These are phyloP conservation scores for Dendrocopos noguchii DNA, from an alignment of 2,113 vertebrate species.

Conservation along the genomic window DNA sequence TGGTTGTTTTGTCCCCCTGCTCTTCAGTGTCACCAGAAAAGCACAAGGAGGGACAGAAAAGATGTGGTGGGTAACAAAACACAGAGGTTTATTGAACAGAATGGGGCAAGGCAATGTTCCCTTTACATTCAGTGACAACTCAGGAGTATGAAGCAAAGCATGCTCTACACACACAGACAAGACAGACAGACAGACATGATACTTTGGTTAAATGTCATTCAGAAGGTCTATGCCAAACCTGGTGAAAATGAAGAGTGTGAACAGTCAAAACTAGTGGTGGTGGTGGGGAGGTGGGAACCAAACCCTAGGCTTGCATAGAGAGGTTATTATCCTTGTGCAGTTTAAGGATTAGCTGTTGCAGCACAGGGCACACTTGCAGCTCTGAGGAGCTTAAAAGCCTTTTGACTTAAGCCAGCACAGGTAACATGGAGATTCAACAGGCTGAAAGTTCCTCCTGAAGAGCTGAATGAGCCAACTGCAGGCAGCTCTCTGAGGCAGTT, in stretches of 20 bases:
- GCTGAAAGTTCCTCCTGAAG: constrained; percentile 45
- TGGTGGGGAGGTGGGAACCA: background rate
- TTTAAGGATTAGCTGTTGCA: constrained; percentile 48
- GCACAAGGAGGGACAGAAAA: background rate
- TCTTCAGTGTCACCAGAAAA: constrained; percentile 19
- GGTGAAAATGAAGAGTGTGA: constrained; percentile 61
- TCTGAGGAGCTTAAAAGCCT: constrained; percentile 36
- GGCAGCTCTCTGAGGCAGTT: constrained; percentile 39
- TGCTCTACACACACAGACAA: constrained; percentile 13
- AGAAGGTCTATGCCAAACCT: constrained; percentile 70
- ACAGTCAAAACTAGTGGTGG: constrained; percentile 31
- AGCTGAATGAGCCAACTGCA: constrained; percentile 35
- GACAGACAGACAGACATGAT: constrained; percentile 16
- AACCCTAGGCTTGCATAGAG: constrained; percentile 77
- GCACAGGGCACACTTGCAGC: background rate
- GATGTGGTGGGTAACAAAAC: constrained; percentile 62
- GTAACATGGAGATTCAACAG: constrained; percentile 21
- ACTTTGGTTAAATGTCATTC: constrained; percentile 80
- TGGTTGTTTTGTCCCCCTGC: background rate
- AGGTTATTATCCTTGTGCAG: constrained; percentile 51
- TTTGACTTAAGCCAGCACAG: background rate
- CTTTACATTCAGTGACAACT: constrained; percentile 66
- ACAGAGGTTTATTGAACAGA: constrained; percentile 75
- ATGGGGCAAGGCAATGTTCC: constrained; percentile 63
- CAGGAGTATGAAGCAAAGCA: constrained; percentile 66